A percentile compares a stretch with the other conserved stretches of the same genome.
Conservation (phyloP, 1,140 invertebrate species). For the Archegozetes longisetosus region DNA sequence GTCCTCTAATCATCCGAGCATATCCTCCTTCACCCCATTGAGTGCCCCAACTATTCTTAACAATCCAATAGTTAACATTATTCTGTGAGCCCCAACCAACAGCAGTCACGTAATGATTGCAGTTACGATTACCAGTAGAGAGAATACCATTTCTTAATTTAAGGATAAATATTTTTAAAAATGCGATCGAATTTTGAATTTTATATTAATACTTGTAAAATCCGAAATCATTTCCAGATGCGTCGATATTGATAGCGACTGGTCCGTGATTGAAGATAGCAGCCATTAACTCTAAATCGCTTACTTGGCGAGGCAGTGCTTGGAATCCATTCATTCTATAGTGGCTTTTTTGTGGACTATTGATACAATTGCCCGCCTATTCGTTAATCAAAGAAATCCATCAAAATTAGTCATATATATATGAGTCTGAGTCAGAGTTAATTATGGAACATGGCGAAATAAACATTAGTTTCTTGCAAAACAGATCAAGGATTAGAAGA, state of each 20-base stretch:
- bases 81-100: constrained; percentile 30
- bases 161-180: no score
- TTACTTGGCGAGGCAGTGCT: not conserved
- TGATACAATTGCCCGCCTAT: not conserved
- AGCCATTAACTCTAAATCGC: not conserved
- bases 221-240: not conserved
- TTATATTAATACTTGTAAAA: constrained; percentile 24
- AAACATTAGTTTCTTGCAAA: no score
- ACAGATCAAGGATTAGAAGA: no score
- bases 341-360: not conserved
- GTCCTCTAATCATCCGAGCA: constrained; percentile 31
- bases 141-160: no score
- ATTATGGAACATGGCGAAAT: no score
- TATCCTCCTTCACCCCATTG: constrained; percentile 39
- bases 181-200: no score
- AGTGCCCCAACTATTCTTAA: constrained; percentile 30
- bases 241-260: constrained; percentile 13
- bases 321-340: not conserved
- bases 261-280: not conserved
- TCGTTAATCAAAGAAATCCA: not conserved
- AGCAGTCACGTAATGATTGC: constrained; percentile 20
- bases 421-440: not conserved
- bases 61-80: constrained; percentile 30
- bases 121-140: no score
- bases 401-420: not conserved